Base-by-base conservation (phyloP, 1,140 invertebrate species). In the Vanessa tameamea region DNA sequence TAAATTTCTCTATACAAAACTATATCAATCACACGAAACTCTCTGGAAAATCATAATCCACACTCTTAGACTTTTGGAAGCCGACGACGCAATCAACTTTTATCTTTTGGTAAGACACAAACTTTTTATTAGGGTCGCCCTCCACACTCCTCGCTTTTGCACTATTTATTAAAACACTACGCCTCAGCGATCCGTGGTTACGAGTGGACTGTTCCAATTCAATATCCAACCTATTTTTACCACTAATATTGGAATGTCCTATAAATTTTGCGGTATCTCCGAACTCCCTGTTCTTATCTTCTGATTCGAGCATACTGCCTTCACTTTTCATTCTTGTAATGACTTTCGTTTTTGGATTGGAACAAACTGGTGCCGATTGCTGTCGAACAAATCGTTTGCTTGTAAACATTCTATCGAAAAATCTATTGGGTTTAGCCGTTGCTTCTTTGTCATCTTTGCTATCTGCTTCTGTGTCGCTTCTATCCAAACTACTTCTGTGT, bases 91-190 rank as follows among this genome's bases (percentile, higher is more conserved):
- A 88, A 59, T 90, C 88, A 0, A 89, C 87, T 74, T 83, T 89
- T 65, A 90, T 82, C 77, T 90, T 90, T 75, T 90, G 85, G 69
- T 88, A 89, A 23, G 81, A 76, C 12, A 88, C 86, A 65, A 82
- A 83, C 69, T 86, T 85, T 77, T 87, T 89, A 75, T 82, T 84
- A 53, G 67, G 78, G 63, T 89, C 88, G 50, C 81, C 80, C 47
- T 93, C 92, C 9, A 92, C 73, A 76, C 90, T 93, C 77, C 86
- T 91, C 11, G 87, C 86, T 75, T 91, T 92, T 15, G 90, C 87
- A 75, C 89, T 93, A 69, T 91, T 93, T 82, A 93, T 87, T 68
- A 93, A 84, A 55, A 93, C 92, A 66, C 89, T 93, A 23, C 92
- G 91, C 48, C 93, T 84, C 20, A 93, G 81, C 7, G 93, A 94